Conservation (phyloP, 2,888 invertebrate species). For the Drymonia ruficornis region DNA sequence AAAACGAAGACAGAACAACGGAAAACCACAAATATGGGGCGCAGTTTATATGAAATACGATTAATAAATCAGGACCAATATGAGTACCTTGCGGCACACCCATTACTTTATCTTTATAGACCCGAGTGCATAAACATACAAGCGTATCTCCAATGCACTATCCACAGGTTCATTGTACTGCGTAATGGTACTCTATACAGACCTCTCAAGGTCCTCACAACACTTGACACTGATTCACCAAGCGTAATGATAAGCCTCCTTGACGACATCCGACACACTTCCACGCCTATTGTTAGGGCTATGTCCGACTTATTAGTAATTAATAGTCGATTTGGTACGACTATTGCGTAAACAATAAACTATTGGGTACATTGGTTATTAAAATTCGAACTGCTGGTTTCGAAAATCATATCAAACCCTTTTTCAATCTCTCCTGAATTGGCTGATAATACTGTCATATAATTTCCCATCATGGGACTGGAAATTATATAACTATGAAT, state of each 20-base stretch:
- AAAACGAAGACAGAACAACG: no score
- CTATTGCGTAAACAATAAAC: slow-evolving; percentile 11
- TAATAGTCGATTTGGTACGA: slow-evolving; percentile 34
- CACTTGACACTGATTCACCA: slow-evolving; percentile 69
- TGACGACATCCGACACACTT: slow-evolving; percentile 72
- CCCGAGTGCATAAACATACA: slow-evolving; percentile 22
- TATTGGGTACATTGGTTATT: slow-evolving; percentile 1
- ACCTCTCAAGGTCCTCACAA: slow-evolving; percentile 47
- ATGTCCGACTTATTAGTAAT: slow-evolving; percentile 38
- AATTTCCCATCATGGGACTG: no score
- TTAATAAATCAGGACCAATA: slow-evolving; percentile 18
- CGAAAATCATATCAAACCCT: no score
- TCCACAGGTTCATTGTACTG: slow-evolving; percentile 52
- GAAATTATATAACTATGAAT: no score
- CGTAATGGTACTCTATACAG: slow-evolving; percentile 35
- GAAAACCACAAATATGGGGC: no score
- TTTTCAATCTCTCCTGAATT: no score
- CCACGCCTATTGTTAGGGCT: slow-evolving; percentile 44
- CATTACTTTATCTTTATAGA: slow-evolving; percentile 36
- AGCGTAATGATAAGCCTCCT: slow-evolving; percentile 57
- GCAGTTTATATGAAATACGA: background rate
- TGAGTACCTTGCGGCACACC: slow-evolving; percentile 29
- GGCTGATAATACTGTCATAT: no score
- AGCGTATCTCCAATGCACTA: slow-evolving; percentile 27
- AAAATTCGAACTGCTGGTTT: no score